Conservation (phyloP, 2,797 vertebrate genomes). For the Pangasius djambal region DNA sequence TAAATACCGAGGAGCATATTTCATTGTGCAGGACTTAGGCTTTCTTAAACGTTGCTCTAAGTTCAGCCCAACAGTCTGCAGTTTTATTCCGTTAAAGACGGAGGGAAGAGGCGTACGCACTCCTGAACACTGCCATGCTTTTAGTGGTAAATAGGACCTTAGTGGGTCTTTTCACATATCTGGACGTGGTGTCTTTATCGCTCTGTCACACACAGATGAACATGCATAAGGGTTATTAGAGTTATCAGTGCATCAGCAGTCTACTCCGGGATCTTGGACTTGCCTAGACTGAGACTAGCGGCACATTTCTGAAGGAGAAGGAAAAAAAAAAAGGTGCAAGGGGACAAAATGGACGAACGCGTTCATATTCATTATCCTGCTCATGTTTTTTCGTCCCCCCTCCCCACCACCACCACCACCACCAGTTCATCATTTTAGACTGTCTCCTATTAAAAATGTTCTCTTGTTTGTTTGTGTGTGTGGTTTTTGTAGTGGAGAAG, state of each 20-base stretch:
- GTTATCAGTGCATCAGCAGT: not conserved
- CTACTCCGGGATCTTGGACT: not conserved
- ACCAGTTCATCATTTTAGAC: constrained; percentile 69
- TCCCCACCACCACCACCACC: constrained; percentile 6
- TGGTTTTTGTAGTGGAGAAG: constrained; percentile 99
- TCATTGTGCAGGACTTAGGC: not conserved
- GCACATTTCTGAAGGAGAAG: not conserved
- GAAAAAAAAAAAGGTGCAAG: not conserved
- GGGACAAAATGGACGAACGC: constrained; percentile 50
- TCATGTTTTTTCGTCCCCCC: constrained; percentile 62
- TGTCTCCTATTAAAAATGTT: constrained; percentile 94
- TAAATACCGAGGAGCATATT: not conserved
- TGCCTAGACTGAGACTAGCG: not conserved
- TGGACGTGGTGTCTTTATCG: not conserved
- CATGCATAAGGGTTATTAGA: not conserved
- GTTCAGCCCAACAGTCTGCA: not conserved
- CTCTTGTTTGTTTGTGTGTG: constrained; percentile 98
- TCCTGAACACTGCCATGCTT: not conserved
- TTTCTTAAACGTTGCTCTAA: not conserved
- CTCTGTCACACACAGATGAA: not conserved
- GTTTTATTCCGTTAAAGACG: not conserved
- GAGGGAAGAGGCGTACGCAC: not conserved
- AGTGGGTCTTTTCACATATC: not conserved
- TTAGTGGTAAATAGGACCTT: not conserved
- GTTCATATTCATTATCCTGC: constrained; percentile 60